These are phyloP conservation scores for Pandemis corylana DNA, from an alignment of 2,888 invertebrate genomes.

Conservation along the genomic window DNA sequence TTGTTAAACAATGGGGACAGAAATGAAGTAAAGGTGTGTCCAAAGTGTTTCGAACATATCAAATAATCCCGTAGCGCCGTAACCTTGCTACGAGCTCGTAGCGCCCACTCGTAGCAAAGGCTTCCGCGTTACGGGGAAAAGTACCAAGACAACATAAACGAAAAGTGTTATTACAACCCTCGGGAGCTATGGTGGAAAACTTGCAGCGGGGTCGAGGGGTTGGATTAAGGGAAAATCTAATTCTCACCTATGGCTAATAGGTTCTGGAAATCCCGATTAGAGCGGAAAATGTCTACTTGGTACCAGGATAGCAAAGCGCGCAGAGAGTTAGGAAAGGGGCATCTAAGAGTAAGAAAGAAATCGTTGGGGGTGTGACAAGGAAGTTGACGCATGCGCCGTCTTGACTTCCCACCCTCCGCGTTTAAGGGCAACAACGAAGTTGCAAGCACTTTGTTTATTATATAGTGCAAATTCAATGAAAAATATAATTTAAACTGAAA, in stretches of 20 bases:
- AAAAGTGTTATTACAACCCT: conserved; percentile 44
- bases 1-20: too few species aligned
- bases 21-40: neutral
- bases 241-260: conserved; percentile 68
- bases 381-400: conserved; percentile 58
- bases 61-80: neutral
- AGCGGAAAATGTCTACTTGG: conserved; percentile 82
- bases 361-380: conserved; percentile 60
- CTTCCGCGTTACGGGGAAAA: conserved; percentile 58
- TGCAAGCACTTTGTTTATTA: neutral
- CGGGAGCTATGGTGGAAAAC: conserved; percentile 50
- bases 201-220: conserved; percentile 44
- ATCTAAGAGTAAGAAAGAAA: conserved; percentile 61
- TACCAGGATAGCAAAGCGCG: conserved; percentile 69
- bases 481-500: neutral
- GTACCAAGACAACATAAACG: conserved; percentile 64
- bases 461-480: neutral
- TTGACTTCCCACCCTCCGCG: conserved; percentile 12
- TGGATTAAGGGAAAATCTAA: conserved; percentile 72
- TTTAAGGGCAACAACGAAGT: neutral
- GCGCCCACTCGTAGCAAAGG: conserved; percentile 50
- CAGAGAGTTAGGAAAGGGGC: conserved; percentile 45
- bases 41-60: too few species aligned
- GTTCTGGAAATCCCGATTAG: conserved; percentile 83
- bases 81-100: conserved; percentile 45